Evolutionary conservation across 2,888 invertebrate genomes (phyloP), one percentile per base, ranked within the genome.

Genomic region (Rhaphigaster nebulosa): DNA sequence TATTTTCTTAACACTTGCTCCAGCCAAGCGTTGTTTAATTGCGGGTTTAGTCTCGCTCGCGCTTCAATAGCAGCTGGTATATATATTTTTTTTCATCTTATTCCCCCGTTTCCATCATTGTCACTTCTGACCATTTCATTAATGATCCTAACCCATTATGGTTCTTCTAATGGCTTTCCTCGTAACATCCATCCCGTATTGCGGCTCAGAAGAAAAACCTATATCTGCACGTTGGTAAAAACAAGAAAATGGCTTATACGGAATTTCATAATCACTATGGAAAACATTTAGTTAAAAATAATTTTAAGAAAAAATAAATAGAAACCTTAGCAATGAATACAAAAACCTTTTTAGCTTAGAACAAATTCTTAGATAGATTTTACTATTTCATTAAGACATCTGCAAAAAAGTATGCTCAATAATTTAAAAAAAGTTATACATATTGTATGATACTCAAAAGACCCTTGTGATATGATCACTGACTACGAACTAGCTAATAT

Each of bases 81-180:
- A 29, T 65, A 2, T n/a, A 1, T 15, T 29, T 41, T 80, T 23
- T 20, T 41, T 41, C 38, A 10, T 41, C 41, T 80, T 23, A 80
- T 20, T 41, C 20, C 23, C 26, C 41, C 20, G 80, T 41, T 80
- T 80, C 23, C 80, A 41, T 80, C 80, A 80, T 80, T 80, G 80
- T 80, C 80, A 41, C 41, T 80, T 80, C 41, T 80, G 23, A 80
- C 80, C 80, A 80, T 80, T 41, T 26, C 38, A 41, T 80, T 80
- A 41, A 80, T 80, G 80, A 80, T 41, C 41, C 41, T 38, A 26
- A 23, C 12, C 26, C 80, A 26, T 41, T 80, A 41, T 38, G 38
- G 80, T 41, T 41, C 41, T 1, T 80, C 80, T 80, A 80, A 80
- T 80, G 80, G 26, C 80, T 41, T 41, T 76, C 6, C 15, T 23